Evolutionary conservation across 2,797 vertebrate genomes (phyloP).

Genomic region (Amazonetta brasiliensis): DNA sequence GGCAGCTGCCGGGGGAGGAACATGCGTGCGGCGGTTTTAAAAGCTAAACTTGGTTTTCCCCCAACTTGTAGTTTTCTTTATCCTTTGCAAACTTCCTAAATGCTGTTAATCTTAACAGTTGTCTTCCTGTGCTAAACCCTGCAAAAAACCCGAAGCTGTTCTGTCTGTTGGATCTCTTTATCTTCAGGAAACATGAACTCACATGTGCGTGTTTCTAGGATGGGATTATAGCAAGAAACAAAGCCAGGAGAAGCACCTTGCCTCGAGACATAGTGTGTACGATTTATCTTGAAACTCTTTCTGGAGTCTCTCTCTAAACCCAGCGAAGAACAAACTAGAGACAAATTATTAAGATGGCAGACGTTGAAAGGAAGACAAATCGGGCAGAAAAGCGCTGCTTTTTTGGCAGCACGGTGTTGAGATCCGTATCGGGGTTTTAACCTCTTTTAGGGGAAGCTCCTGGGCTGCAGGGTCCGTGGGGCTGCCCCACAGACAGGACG

Average conservation of each 20-base stretch:
- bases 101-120: background rate
- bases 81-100: constrained; percentile 26
- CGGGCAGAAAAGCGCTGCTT: background rate
- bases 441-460: fast-evolving
- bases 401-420: background rate
- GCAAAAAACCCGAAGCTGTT: constrained; percentile 16
- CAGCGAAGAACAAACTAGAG: background rate
- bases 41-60: background rate
- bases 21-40: fast-evolving
- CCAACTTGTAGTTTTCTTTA: background rate
- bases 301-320: background rate
- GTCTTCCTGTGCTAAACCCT: constrained; percentile 49
- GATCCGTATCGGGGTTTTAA: fast-evolving
- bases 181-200: constrained; percentile 62
- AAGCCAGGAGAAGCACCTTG: constrained; percentile 52
- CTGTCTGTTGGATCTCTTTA: constrained; percentile 33
- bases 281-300: constrained; percentile 10
- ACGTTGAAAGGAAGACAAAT: background rate
- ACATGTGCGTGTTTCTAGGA: background rate
- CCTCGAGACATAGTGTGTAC: background rate
- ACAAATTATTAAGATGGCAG: constrained; percentile 34
- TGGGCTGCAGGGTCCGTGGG: fast-evolving
- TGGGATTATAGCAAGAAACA: background rate
- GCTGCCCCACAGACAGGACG: background rate
- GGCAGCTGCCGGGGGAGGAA: background rate